Conservation (phyloP, 2,888 invertebrate genomes). For the Ametastegia equiseti region DNA sequence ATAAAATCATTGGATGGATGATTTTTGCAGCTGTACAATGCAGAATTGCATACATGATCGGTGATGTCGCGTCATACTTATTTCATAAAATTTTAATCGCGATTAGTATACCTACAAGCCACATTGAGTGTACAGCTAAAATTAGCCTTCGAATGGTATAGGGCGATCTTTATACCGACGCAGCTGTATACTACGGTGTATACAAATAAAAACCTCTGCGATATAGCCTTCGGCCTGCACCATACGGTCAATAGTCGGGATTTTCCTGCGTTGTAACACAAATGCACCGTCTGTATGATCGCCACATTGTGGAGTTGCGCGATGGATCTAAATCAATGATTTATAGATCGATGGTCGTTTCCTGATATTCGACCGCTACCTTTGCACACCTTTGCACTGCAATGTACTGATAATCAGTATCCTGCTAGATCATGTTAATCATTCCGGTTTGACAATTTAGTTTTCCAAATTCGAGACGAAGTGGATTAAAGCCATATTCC, state of each 20-base stretch:
- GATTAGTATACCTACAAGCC: background rate
- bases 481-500: too few species aligned
- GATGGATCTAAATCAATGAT: background rate
- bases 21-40: background rate
- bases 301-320: background rate
- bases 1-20: background rate
- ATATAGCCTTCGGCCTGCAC: background rate
- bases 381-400: too few species aligned
- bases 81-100: background rate
- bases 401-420: too few species aligned
- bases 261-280: background rate
- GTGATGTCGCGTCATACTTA: background rate
- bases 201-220: background rate
- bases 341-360: background rate
- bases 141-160: background rate
- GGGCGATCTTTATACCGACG: background rate
- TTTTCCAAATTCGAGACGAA: too few species aligned
- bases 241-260: background rate
- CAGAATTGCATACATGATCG: background rate
- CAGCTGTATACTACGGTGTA: background rate
- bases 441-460: too few species aligned
- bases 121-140: background rate
- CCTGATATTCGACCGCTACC: background rate
- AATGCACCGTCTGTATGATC: background rate
- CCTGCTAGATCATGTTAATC: too few species aligned